A percentile compares a stretch with the other conserved stretches of the same genome.
These are phyloP conservation scores for Salminus brasiliensis DNA, from an alignment of 2,113 vertebrate genomes.

Conservation along the genomic window DNA sequence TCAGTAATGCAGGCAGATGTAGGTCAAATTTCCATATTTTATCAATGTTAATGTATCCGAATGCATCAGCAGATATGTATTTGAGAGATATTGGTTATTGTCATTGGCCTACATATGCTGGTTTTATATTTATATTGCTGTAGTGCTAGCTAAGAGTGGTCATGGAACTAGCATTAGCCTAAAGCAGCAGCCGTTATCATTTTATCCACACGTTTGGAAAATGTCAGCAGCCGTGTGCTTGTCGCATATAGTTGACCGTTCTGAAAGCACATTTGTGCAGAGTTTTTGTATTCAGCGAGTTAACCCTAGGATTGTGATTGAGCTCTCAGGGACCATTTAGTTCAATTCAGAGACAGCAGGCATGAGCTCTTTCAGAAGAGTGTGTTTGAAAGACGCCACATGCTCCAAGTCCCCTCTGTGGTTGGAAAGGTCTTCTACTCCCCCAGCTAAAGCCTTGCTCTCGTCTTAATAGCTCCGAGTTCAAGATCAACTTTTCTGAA, in stretches of 20 bases:
- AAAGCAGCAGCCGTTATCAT: slow-evolving; percentile 29
- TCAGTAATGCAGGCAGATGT: no score
- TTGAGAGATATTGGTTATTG: no score
- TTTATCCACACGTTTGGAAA: slow-evolving; percentile 41
- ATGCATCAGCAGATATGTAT: no score
- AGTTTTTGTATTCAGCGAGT: slow-evolving; percentile 1
- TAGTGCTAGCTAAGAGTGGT: no score
- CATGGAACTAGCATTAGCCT: slow-evolving; percentile 11
- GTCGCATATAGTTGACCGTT: slow-evolving; percentile 1
- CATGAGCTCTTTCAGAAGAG: slow-evolving; percentile 40
- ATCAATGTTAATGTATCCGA: no score
- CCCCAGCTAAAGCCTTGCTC: slow-evolving; percentile 7
- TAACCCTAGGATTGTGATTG: slow-evolving; percentile 34
- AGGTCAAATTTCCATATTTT: no score
- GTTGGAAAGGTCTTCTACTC: slow-evolving; percentile 45
- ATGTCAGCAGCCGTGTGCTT: slow-evolving; percentile 35
- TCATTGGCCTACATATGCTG: no score
- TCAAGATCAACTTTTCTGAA: slow-evolving; percentile 19
- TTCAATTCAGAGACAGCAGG: slow-evolving; percentile 42
- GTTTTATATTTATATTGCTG: no score
- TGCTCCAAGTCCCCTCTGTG: slow-evolving; percentile 21
- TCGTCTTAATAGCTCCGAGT: slow-evolving; percentile 9
- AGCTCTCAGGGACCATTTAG: slow-evolving; percentile 34
- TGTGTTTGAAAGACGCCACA: slow-evolving; percentile 29
- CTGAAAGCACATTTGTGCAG: slow-evolving; percentile 6